Evolutionary conservation across 2,888 invertebrate genomes (phyloP).

Genomic region (Dynastes grantii): DNA sequence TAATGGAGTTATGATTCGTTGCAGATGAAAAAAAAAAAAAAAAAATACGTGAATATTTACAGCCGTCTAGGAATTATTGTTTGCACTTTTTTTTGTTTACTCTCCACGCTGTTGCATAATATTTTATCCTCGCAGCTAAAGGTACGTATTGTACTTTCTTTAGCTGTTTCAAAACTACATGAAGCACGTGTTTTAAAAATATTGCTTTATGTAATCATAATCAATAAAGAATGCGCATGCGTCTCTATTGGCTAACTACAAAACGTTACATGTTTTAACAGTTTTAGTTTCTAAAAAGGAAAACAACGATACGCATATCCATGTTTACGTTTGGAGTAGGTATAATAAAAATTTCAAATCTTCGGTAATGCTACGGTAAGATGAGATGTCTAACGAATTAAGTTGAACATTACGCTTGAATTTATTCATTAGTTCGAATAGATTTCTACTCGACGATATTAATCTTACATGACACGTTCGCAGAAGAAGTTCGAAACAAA

Average conservation of each 20-base stretch:
- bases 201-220: conserved; percentile 48
- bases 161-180: conserved; percentile 6
- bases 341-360: no score
- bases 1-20: neutral
- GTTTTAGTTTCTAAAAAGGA: conserved; percentile 3
- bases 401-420: no score
- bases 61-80: no score
- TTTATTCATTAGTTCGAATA: no score
- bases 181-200: conserved; percentile 42
- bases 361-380: no score
- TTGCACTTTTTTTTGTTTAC: neutral
- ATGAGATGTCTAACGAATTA: no score
- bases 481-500: conserved; percentile 1
- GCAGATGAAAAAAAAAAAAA: neutral
- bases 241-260: conserved; percentile 29
- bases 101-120: conserved; percentile 5
- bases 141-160: neutral
- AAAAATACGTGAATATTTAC: neutral
- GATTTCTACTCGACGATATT: no score
- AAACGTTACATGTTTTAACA: conserved; percentile 11
- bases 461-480: neutral
- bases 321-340: no score
- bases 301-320: neutral
- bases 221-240: conserved; percentile 49
- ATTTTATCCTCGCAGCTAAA: neutral